A percentile compares a stretch with the other conserved stretches of the same genome.
Conservation (phyloP, 2,797 vertebrate species). For the Taenioides sp. region DNA sequence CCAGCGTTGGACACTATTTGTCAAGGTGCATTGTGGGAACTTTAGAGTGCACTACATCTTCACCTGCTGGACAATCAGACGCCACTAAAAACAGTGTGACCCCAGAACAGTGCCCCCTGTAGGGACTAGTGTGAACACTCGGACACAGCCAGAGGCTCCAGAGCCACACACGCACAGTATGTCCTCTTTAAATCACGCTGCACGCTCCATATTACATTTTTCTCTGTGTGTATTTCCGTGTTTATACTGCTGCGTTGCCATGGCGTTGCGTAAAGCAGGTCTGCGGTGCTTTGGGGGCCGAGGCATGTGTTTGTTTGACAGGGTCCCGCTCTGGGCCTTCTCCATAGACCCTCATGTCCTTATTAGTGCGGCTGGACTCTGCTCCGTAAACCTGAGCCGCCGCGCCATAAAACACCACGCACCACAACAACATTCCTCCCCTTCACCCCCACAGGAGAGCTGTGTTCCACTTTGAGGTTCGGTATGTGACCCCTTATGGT, state of each 20-base stretch:
- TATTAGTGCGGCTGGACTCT: background rate
- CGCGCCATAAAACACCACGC: background rate
- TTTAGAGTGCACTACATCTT: no score
- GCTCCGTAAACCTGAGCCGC: background rate
- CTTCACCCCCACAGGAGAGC: no score
- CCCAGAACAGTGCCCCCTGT: no score
- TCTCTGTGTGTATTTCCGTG: background rate
- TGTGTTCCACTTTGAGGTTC: background rate
- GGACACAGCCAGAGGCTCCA: no score
- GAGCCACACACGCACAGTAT: no score
- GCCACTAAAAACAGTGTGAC: no score
- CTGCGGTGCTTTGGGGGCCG: background rate
- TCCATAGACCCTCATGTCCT: background rate
- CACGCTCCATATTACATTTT: no score
- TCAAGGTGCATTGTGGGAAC: no score
- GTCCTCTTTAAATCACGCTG: no score
- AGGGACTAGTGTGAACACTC: no score
- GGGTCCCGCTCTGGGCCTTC: background rate
- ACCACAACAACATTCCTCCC: background rate
- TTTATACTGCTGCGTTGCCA: background rate
- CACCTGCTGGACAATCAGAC: no score
- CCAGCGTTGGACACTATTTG: no score
- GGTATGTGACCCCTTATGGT: background rate
- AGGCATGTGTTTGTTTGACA: conserved; percentile 5
- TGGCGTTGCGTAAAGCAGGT: background rate